A percentile compares a stretch with the other conserved stretches of the same genome.
Conservation (phyloP, 1,140 invertebrate genomes). For the Tenebrio molitor region DNA sequence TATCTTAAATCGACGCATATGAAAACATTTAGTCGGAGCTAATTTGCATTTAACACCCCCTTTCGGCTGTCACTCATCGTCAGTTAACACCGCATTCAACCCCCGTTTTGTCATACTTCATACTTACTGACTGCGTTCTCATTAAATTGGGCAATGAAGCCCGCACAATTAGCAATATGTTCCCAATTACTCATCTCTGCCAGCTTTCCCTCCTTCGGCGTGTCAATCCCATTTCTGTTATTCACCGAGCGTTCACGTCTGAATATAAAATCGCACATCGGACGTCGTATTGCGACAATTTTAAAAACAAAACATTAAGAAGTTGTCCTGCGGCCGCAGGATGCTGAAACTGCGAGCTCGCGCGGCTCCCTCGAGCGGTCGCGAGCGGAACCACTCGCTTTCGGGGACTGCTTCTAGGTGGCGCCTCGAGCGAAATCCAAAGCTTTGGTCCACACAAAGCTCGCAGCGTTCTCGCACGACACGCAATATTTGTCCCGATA, state of each 20-base stretch:
- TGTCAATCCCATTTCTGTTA: neutral
- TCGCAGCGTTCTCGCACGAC: too few relatives aligned
- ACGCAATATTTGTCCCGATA: too few relatives aligned
- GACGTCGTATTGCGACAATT: too few relatives aligned
- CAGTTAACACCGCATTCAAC: constrained; percentile 52
- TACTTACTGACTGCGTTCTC: constrained; percentile 13
- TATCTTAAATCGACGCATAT: constrained; percentile 59
- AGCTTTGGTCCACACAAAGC: neutral
- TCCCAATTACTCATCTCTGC: constrained; percentile 56
- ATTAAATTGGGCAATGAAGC: constrained; percentile 57
- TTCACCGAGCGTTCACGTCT: too few relatives aligned
- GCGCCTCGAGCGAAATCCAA: neutral
- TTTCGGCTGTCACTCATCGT: constrained; percentile 53
- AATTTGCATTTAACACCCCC: constrained; percentile 59
- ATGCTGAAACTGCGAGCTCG: too few relatives aligned
- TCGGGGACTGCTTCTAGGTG: neutral
- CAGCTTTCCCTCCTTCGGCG: constrained; percentile 21
- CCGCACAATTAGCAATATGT: constrained; percentile 59
- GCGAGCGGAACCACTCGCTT: neutral
- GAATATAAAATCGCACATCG: too few relatives aligned
- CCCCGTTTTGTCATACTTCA: constrained; percentile 41
- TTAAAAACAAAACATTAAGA: too few relatives aligned
- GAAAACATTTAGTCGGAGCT: constrained; percentile 60
- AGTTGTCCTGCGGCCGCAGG: too few relatives aligned
- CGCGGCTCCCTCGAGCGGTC: neutral